A percentile compares a stretch with the other conserved stretches of the same genome.
Conservation (phyloP, 2,888 invertebrate species). For the Galerucella nymphaeae region DNA sequence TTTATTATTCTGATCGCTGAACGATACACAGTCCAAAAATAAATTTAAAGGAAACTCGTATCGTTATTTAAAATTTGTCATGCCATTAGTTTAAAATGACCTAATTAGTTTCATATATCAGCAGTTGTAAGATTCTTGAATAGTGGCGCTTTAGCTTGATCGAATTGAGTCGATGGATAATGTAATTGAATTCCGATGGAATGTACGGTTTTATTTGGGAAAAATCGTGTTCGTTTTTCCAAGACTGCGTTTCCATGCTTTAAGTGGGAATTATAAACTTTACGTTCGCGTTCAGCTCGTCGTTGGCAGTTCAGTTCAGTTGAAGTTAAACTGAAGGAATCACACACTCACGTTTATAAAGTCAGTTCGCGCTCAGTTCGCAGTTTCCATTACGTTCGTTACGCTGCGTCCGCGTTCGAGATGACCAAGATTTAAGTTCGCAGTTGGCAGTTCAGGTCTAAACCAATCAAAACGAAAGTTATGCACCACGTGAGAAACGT, state of each 20-base stretch:
- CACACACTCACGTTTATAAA: too few relatives aligned
- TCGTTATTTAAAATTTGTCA: slow-evolving; percentile 31
- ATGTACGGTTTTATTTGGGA: slow-evolving; percentile 17
- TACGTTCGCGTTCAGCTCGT: too few relatives aligned
- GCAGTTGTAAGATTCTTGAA: slow-evolving; percentile 36
- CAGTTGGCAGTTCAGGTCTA: too few relatives aligned
- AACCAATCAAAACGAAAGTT: too few relatives aligned
- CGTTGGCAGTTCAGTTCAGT: too few relatives aligned
- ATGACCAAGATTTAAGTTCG: too few relatives aligned
- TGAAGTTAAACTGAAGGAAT: too few relatives aligned
- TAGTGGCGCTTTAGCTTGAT: slow-evolving; percentile 29
- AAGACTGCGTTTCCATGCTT: not conserved
- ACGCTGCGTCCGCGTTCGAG: too few relatives aligned
- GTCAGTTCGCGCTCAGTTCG: too few relatives aligned
- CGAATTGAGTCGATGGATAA: slow-evolving; percentile 24
- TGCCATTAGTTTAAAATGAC: slow-evolving; percentile 39
- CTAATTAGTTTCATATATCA: slow-evolving; percentile 38
- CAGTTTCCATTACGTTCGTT: too few relatives aligned
- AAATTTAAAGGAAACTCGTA: not conserved
- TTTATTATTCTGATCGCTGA: not conserved
- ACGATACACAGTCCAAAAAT: not conserved
- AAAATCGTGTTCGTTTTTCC: not conserved
- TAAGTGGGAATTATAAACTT: too few relatives aligned
- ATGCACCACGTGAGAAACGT: too few relatives aligned
- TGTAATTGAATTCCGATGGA: slow-evolving; percentile 28